Base-by-base conservation (phyloP, 2,797 vertebrate genomes). In the Iguana delicatissima region DNA sequence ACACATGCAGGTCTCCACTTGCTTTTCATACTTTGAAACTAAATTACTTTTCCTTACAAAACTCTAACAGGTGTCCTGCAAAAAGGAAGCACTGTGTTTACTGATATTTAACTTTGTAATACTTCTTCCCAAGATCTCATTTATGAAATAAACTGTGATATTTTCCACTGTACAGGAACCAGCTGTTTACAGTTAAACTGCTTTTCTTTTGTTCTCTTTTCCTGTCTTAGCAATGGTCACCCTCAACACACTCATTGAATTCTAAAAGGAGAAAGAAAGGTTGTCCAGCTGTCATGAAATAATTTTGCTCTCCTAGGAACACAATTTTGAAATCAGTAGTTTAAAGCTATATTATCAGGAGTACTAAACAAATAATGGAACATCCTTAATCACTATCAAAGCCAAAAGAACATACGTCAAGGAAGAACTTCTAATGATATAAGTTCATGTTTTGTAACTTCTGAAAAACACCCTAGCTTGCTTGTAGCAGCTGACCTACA, bases 41-140 rank as follows among this genome's bases (percentile, higher is more conserved):
- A 84, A 52, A 59, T n/a, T 55, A 20, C 20, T 1, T 32, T 83
- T 59, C 10, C 59, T 29, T 85, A 55, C 59, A 79, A 74, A 46
- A 57, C 24, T 22, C 8, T 80, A 29, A 50, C 16, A 88, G 29
- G 79, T 88, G 77, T 22, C 16, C 12, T 52, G 35, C 18, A 26
- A 20, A 89, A 82, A 77, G n/a, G 59, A 82, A 22, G 50, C 22
- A 46, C 24, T 22, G 42, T 62, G 22, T 69, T 16, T 73, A 42
- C 35, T 46, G 57, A 57, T 85, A n/a, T 81, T 79, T 42, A 9
- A 18, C 0, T 0, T 9, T 55, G 64, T 46, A 16, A 42, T 90
- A 89, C 94, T 95, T 94, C 90, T 92, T 57, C 85, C 89, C 55
- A 35, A 14, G 14, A 82, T 0, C 90, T 92, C 89, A 50, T 10